phyloP scores from a whole-genome alignment of 2,113 vertebrate species.

The Electrona antarctica region DNA sequence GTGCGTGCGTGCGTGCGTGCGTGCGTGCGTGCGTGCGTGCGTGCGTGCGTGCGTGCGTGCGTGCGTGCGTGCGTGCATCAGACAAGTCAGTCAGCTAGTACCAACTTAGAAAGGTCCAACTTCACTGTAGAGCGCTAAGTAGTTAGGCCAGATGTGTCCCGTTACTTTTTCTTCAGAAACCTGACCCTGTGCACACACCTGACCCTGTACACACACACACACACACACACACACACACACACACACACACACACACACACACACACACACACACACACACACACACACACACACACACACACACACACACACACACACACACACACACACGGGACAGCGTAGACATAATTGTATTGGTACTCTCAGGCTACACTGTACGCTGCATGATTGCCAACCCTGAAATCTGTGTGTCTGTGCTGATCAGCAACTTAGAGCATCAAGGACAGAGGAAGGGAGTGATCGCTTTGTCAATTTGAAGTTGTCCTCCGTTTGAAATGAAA shows the following conservation, averaged over 20 bases:
- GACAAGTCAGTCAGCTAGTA: background rate
- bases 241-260: too few species aligned
- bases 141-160: background rate
- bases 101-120: background rate
- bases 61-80: background rate
- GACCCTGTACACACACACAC: too few species aligned
- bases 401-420: slow-evolving; percentile 15
- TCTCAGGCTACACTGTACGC: background rate
- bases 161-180: background rate
- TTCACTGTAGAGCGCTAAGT: background rate
- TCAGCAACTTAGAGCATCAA: slow-evolving; percentile 29
- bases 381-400: slow-evolving; percentile 19
- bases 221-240: too few species aligned
- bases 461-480: slow-evolving; percentile 21
- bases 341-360: background rate
- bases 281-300: too few species aligned
- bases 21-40: background rate
- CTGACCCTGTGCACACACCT: background rate
- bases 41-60: background rate
- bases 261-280: too few species aligned
- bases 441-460: slow-evolving; percentile 25
- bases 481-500: slow-evolving; percentile 1
- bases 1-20: background rate
- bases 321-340: too few species aligned
- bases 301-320: too few species aligned